Base-by-base conservation (phyloP, 2,797 vertebrate species). In the Merluccius polli region DNA sequence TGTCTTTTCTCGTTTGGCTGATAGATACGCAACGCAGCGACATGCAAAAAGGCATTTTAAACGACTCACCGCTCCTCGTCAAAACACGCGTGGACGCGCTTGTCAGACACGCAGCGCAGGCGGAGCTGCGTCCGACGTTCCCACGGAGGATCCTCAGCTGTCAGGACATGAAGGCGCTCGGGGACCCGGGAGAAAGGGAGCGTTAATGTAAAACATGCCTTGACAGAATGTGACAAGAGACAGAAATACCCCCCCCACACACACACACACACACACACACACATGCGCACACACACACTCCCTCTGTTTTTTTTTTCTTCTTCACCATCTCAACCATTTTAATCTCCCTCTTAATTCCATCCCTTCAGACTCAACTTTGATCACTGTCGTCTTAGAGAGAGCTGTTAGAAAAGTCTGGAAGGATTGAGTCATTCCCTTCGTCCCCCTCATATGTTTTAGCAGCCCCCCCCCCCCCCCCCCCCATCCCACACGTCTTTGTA, bases 141-240 rank as follows among this genome's bases (percentile, higher is more conserved):
- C 52, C n/a, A 2, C 9, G 10, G 59, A 65, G 59, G 8, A 3
- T 65, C 88, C 88, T 89, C 81, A 85, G 81, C 78, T 78, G 82
- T 82, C 82, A 84, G 81, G 81, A 84, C 74, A 65, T 29, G 48
- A 18, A 75, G 76, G 83, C 79, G 86, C 87, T 75, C 33, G 81
- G 85, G 86, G 87, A 90, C 87, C 82, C 83, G 85, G 86, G 81
- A 18, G 16, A 32, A 80, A 77, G 70, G 78, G 90, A 82, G 88
- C 91, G 91, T 78, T 85, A 92, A 92, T 93, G 87, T 89, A 88
- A 91, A 92, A 92, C 91, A 89, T 90, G 91, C 86, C 87, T 76
- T 89, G 88, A 91, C 91, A 92, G 88, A 85, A 87, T 83, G 79
- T 88, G 89, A 88, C 91, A 91, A 85, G 88, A 84, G 87, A 90